Conservation (phyloP, 2,797 vertebrate genomes). For the Caiman crocodilus region DNA sequence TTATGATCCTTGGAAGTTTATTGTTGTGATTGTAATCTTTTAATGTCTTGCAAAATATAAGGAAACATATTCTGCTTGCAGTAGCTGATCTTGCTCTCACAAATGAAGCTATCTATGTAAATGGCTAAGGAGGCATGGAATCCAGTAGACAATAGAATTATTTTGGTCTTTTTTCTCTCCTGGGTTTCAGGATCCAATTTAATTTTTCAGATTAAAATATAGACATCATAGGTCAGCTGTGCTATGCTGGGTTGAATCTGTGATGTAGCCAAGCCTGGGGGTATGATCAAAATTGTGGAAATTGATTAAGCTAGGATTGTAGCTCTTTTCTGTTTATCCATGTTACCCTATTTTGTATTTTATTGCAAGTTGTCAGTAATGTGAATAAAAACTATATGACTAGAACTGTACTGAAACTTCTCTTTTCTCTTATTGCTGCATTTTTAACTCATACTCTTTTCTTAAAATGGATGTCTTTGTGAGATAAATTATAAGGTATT, state of each 20-base stretch:
- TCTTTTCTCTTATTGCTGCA: background rate
- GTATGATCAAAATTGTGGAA: background rate
- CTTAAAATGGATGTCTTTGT: accelerated
- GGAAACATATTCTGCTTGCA: no score
- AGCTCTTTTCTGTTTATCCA: background rate
- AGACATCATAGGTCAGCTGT: background rate
- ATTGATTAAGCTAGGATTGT: background rate
- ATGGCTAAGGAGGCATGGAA: no score
- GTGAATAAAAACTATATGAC: background rate
- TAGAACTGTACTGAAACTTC: background rate
- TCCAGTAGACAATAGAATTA: no score
- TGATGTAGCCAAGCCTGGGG: background rate
- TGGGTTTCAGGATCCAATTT: no score
- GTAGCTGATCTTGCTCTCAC: no score
- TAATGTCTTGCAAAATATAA: no score
- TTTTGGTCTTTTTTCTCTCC: no score
- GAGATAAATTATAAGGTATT: background rate
- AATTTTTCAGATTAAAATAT: background rate
- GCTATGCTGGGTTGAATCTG: background rate
- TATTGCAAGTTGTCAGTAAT: background rate
- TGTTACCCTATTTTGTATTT: background rate
- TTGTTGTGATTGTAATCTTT: background rate
- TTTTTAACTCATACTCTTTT: background rate
- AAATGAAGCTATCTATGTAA: no score
- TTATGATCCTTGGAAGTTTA: background rate